Conservation (phyloP, 1,140 invertebrate species). For the Drosophila saltans region DNA sequence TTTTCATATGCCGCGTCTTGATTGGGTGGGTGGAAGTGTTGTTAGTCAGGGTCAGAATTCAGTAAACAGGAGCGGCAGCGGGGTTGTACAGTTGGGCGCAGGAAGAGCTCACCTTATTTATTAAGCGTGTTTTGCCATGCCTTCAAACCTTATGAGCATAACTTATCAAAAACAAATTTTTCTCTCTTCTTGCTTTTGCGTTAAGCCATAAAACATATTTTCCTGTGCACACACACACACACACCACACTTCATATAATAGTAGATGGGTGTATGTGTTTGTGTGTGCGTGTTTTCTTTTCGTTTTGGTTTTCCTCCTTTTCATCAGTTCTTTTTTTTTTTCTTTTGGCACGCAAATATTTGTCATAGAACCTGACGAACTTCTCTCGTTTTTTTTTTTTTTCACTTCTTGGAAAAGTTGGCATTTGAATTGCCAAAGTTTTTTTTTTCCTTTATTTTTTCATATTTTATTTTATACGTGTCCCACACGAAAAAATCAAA, state of each 20-base stretch:
- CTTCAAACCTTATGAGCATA: slow-evolving; percentile 10
- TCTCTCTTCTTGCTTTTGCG: not conserved
- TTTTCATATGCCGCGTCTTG: slow-evolving; percentile 2
- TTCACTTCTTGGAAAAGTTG: slow-evolving; percentile 25
- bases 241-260: not conserved
- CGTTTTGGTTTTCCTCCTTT: slow-evolving; percentile 3
- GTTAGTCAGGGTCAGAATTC: not conserved
- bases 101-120: slow-evolving; percentile 5
- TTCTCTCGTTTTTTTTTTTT: slow-evolving; percentile 25
- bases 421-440: slow-evolving; percentile 47
- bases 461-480: not conserved
- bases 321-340: not conserved
- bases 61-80: not conserved
- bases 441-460: not conserved
- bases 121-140: slow-evolving; percentile 7
- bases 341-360: slow-evolving; percentile 49
- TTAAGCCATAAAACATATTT: slow-evolving; percentile 22
- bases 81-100: too few relatives aligned
- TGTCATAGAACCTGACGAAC: slow-evolving; percentile 49
- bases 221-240: slow-evolving; percentile 13
- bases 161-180: slow-evolving; percentile 11
- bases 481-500: slow-evolving; percentile 48
- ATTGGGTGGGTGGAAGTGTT: not conserved
- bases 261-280: not conserved
- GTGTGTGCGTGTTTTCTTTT: not conserved